phyloP scores from a whole-genome alignment of 2,797 vertebrate genomes.

The Petrocephalus schoutedeni region DNA sequence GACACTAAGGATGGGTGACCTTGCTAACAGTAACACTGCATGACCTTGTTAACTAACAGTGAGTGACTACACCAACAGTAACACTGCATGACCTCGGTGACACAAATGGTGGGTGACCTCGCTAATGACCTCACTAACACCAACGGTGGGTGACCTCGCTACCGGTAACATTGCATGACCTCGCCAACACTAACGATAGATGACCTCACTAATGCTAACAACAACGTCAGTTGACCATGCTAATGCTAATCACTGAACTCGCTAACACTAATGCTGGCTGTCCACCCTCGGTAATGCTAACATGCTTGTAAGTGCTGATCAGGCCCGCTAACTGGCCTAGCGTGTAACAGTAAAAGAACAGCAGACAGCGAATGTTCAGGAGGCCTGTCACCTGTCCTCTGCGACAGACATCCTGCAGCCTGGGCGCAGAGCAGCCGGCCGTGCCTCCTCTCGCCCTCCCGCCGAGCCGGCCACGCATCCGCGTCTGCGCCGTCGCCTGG shows the following conservation, averaged over 20 bases:
- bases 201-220: background rate
- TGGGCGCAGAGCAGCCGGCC: background rate
- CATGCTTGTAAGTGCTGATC: too few relatives aligned
- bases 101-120: background rate
- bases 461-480: background rate
- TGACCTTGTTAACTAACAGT: background rate
- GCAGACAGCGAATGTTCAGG: background rate
- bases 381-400: background rate
- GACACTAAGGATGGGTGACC: too few relatives aligned
- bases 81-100: background rate
- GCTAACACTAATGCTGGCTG: background rate
- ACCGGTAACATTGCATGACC: background rate
- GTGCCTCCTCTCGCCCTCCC: background rate
- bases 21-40: background rate
- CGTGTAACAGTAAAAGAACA: background rate
- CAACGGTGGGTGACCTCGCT: too few relatives aligned
- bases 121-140: background rate
- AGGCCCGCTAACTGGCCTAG: background rate
- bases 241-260: background rate
- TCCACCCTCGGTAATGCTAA: too few relatives aligned
- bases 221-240: too few relatives aligned
- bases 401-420: background rate
- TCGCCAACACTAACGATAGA: background rate
- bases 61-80: too few relatives aligned
- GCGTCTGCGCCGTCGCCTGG: background rate